These are phyloP conservation scores for Rhagologus leucostigma DNA, from an alignment of 2,113 vertebrate genomes.

Conservation along the genomic window DNA sequence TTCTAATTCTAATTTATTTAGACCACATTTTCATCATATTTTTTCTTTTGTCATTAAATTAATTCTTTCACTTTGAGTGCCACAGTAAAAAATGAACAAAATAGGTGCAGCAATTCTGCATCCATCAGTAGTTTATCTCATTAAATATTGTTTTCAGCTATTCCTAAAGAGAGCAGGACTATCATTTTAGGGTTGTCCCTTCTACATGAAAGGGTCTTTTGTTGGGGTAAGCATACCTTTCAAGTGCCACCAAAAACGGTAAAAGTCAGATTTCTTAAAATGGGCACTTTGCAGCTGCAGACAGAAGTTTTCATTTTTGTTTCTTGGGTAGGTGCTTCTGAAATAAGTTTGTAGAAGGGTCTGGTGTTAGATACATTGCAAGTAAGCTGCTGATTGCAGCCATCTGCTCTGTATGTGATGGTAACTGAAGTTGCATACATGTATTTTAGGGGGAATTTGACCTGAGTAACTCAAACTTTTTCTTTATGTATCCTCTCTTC, in stretches of 20 bases:
- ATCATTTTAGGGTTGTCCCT: background rate
- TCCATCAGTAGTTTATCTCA: background rate
- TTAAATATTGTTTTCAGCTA: background rate
- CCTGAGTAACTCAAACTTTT: background rate
- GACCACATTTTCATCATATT: background rate
- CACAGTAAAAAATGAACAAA: background rate
- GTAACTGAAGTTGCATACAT: background rate
- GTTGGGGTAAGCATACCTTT: background rate
- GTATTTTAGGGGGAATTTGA: background rate
- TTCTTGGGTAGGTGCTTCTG: background rate
- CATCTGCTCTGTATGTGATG: background rate
- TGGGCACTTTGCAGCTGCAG: background rate
- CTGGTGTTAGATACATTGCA: background rate
- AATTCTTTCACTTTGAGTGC: background rate
- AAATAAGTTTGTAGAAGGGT: background rate
- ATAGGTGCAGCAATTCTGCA: background rate
- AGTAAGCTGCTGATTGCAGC: background rate
- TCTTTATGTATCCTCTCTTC: background rate
- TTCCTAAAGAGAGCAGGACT: background rate
- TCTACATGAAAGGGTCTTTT: background rate
- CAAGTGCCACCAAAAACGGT: background rate
- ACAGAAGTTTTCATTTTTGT: background rate
- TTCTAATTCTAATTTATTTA: background rate
- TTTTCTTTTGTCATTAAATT: background rate
- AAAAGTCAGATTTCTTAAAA: background rate